A percentile compares a stretch with the other conserved stretches of the same genome.
Evolutionary conservation across 2,113 vertebrate species (phyloP).

Genomic region (Pedetes capensis): DNA sequence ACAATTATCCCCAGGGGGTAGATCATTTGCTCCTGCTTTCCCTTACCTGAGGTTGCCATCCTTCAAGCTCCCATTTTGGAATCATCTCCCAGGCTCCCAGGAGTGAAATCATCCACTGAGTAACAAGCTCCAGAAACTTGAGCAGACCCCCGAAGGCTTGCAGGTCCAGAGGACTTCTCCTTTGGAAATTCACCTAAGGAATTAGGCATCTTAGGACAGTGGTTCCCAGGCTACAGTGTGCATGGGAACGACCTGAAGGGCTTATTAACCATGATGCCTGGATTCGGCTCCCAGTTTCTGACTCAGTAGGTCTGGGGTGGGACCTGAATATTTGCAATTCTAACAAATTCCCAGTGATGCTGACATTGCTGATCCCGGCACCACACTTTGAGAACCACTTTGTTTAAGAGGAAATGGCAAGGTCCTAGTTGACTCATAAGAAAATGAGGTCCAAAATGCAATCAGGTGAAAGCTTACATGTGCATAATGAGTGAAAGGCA

Average conservation of each 20-base stretch:
- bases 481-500: background rate
- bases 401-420: background rate
- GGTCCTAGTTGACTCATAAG: background rate
- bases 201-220: background rate
- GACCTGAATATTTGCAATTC: no score
- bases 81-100: background rate
- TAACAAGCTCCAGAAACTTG: background rate
- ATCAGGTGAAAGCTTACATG: background rate
- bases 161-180: background rate
- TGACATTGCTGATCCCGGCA: background rate
- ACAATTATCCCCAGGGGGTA: constrained; percentile 63
- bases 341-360: background rate
- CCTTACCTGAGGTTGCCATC: constrained; percentile 47
- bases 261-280: background rate
- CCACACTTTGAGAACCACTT: background rate
- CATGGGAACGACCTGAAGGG: background rate
- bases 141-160: background rate
- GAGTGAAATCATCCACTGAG: background rate
- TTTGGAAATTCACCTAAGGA: background rate
- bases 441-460: background rate
- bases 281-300: background rate
- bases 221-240: background rate
- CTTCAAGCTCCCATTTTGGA: constrained; percentile 29
- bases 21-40: constrained; percentile 63
- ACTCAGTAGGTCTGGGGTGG: background rate